Evolutionary conservation across 2,888 invertebrate species (phyloP), one percentile per base, ranked within the genome.

Genomic region (Eupithecia inturbata): DNA sequence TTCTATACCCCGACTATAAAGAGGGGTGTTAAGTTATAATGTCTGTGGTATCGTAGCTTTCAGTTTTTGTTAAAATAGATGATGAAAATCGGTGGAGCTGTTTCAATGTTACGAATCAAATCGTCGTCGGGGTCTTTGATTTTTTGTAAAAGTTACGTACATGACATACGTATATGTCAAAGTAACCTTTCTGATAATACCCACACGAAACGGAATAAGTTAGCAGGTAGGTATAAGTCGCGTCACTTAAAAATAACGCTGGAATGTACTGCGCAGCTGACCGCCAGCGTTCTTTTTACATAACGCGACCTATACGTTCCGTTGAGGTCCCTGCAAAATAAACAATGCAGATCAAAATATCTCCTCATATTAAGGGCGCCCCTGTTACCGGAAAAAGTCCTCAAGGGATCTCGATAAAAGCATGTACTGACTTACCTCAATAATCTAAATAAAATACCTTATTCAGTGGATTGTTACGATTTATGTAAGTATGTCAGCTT

Each of bases 401-500:
- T 57, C 26, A 57, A 26, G 14, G 57, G 57, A 57, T 26, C 57
- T 22, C 12, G 12, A 26, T 53, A 53, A 26, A 26, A 26, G 26
- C 57, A 12, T 12, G 26, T 57, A 57, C 57, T 57, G 57, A 57
- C 57, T 26, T 26, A 14, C 26, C 57, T 57, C 57, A 57, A 57
- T 57, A 57, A 26, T 57, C 26, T 3, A 57, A 57, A n/a, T n/a
- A n/a, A 49, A 49, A 14, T 26, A 53, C 22, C 22, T 22, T 53
- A 53, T 53, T 22, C 53, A 53, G 0, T 22, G 53, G 12, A 53
- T 53, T 53, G 53, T 22, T 22, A 5, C 57, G 12, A 57, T 57
- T 26, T 14, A 22, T 26, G 26, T 26, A 57, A 26, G 22, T 22
- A 57, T 67, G 71, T 67, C 74, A 49, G 67, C 63, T 75, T 75